Percentiles rank a stretch among this genome's conserved stretches.
phyloP scores from a whole-genome alignment of 2,113 vertebrate genomes.

The Talpa occidentalis region DNA sequence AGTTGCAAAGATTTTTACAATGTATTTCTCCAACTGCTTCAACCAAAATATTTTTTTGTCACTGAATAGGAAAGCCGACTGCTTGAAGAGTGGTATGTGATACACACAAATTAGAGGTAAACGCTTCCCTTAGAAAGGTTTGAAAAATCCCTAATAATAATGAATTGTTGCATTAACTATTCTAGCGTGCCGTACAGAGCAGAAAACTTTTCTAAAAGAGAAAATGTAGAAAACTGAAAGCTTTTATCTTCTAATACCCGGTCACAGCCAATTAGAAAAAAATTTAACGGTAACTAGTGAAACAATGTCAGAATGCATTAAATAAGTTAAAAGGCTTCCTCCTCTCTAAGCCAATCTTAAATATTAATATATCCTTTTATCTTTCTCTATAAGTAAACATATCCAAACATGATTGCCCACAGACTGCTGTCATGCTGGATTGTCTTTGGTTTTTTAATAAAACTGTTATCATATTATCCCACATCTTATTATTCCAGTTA shows the following conservation, averaged over 20 bases:
- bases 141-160: neutral
- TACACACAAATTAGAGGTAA: neutral
- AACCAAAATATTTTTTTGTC: neutral
- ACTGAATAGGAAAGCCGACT: neutral
- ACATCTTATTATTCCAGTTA: neutral
- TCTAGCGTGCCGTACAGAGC: neutral
- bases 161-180: neutral
- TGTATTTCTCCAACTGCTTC: neutral
- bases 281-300: neutral
- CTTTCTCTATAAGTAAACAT: neutral
- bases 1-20: neutral
- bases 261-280: neutral
- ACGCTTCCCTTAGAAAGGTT: neutral
- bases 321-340: neutral
- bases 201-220: slow-evolving; percentile 13
- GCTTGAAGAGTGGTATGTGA: neutral
- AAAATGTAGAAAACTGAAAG: neutral
- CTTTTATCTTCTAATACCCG: neutral
- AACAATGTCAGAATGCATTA: neutral
- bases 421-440: neutral
- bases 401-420: neutral
- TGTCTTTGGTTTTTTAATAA: neutral
- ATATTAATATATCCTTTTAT: neutral
- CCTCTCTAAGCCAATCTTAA: neutral
- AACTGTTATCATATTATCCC: neutral